A percentile compares a stretch with the other conserved stretches of the same genome.
These are phyloP conservation scores for Donacobius atricapilla DNA, from an alignment of 2,113 vertebrate species.

Conservation along the genomic window DNA sequence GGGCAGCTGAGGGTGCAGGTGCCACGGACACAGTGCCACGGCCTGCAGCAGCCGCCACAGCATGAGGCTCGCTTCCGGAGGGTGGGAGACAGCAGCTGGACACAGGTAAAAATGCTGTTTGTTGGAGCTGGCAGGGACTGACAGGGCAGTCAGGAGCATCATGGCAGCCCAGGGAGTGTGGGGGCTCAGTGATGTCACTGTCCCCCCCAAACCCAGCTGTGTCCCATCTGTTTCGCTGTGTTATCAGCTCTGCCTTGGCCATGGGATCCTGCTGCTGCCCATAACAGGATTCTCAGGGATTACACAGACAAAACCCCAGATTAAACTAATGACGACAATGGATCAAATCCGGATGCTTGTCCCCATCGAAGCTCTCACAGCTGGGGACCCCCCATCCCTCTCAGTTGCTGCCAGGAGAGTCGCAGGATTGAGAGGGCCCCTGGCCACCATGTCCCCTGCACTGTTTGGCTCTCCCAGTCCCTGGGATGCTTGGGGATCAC, in stretches of 20 bases:
- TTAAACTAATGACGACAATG: background rate
- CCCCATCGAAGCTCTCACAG: background rate
- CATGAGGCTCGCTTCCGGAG: background rate
- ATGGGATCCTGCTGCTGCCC: background rate
- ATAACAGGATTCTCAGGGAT: background rate
- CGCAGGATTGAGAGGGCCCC: fast-evolving
- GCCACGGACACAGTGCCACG: fast-evolving
- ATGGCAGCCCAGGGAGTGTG: fast-evolving
- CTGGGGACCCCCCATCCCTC: background rate
- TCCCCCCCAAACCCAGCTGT: background rate
- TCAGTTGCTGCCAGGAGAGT: background rate
- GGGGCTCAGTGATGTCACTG: background rate
- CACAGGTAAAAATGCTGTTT: background rate
- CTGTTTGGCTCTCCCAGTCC: background rate
- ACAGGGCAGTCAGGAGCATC: fast-evolving
- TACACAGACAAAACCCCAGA: background rate
- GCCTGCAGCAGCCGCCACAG: fast-evolving
- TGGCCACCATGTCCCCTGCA: too few species aligned
- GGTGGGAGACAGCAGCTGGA: fast-evolving
- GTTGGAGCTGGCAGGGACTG: background rate
- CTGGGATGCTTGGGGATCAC: background rate
- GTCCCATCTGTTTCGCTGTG: background rate
- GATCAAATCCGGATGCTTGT: background rate
- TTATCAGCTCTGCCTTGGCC: background rate
- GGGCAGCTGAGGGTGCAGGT: background rate